Percentiles rank a stretch among this genome's conserved stretches.
phyloP scores from a whole-genome alignment of 2,113 vertebrate genomes.

The Panthera leo region DNA sequence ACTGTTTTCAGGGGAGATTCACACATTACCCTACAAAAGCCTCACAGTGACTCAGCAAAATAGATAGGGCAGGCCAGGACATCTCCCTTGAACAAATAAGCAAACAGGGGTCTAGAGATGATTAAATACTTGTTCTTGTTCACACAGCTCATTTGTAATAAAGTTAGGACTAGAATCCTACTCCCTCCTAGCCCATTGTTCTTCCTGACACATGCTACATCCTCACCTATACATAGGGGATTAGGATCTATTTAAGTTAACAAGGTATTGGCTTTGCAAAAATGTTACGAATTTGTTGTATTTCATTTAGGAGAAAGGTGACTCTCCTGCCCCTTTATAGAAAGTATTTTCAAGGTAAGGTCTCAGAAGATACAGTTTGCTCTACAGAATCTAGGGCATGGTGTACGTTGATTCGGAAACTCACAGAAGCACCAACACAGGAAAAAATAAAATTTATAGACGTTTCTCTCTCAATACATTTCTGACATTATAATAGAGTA shows the following conservation, averaged over 20 bases:
- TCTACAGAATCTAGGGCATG: background rate
- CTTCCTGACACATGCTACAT: background rate
- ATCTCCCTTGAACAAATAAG: background rate
- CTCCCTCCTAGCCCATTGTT: background rate
- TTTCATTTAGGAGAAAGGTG: background rate
- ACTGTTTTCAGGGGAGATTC: background rate
- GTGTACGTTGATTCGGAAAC: background rate
- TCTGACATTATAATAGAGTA: background rate
- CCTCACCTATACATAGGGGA: background rate
- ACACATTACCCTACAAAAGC: background rate
- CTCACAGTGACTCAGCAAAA: background rate
- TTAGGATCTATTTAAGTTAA: background rate
- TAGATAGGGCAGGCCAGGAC: background rate
- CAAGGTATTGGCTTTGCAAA: background rate
- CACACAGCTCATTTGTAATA: background rate
- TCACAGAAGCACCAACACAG: background rate
- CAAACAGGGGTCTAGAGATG: background rate
- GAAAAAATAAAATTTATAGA: background rate
- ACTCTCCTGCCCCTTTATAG: background rate
- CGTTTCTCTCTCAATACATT: background rate
- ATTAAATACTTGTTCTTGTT: background rate
- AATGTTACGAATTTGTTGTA: background rate
- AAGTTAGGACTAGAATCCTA: background rate
- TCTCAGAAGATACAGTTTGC: background rate
- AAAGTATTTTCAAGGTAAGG: background rate